Base-by-base conservation (phyloP, 2,888 invertebrate genomes). In the Cynaeus angustus region DNA sequence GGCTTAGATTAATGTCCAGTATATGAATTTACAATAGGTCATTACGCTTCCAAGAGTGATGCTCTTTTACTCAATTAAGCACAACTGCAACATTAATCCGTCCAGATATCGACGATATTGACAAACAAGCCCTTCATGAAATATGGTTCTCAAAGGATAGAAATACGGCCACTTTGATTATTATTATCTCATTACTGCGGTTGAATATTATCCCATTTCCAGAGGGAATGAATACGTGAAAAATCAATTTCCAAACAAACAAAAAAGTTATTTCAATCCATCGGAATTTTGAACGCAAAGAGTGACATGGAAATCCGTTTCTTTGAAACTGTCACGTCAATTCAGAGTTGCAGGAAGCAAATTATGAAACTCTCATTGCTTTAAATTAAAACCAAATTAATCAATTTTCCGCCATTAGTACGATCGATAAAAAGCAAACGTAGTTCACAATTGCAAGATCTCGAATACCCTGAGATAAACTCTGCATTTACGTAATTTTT, bases 1-100 rank as follows among this genome's bases (percentile, higher is more conserved):
- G 33, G 33, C 45, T 65, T 65, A 30, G 55, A 65, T 65, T 65
- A 53, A 65, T 65, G 55, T 55, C 45, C 55, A 10, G 30, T 45
- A 50, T 65, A 41, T 65, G 41, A 53, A 65, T 65, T 65, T 55
- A 65, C 65, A 65, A 65, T 65, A 55, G 65, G 46, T 65, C 45
- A 65, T 65, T 65, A 65, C 43, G 55, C 16, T 43, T 53, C 10
- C 16, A 45, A 45, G 38, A 55, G 12, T 52, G 53, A 55, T 65
- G 55, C 53, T 33, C 43, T 55, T 64, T 65, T 30, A 55, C 43
- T 65, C 65, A 64, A 64, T 64, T 64, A 64, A 52, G 30, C 62
- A 64, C 46, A 58, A 43, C 58, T 21, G 28, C 41, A 45, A 38
- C 52, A 52, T 64, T 52, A 62, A 62, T 41, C 43, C 46, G 43